Evolutionary conservation across 2,797 vertebrate species (phyloP).

Genomic region (Rhabdomys pumilio): DNA sequence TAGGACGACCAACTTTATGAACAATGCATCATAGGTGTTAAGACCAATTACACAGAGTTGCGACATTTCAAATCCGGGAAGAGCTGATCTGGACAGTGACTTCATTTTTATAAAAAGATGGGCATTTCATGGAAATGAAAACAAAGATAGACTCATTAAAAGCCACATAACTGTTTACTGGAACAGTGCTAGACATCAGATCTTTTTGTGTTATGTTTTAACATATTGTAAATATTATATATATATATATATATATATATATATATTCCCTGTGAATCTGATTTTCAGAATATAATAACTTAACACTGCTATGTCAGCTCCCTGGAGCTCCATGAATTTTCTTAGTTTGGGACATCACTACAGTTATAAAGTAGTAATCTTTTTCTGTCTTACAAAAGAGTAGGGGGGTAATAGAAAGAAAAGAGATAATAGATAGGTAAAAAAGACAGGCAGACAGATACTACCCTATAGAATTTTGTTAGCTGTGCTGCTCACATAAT

Average conservation of each 20-base stretch:
- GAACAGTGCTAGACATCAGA: neutral
- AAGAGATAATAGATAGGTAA: neutral
- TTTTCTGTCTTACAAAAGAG: conserved; percentile 21
- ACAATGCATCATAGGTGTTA: neutral
- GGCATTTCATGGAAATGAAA: conserved; percentile 17
- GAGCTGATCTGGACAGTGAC: conserved; percentile 7
- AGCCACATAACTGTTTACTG: neutral
- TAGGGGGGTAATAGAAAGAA: neutral
- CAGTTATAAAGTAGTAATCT: neutral
- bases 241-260: neutral
- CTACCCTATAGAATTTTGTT: neutral
- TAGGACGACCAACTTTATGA: neutral
- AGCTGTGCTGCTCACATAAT: neutral
- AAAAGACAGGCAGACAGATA: neutral
- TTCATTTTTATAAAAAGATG: conserved; percentile 56
- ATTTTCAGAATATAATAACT: conserved; percentile 3
- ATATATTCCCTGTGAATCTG: neutral
- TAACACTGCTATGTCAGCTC: neutral
- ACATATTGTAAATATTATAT: neutral
- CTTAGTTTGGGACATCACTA: neutral
- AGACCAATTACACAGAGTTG: neutral
- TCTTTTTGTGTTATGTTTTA: conserved; percentile 2
- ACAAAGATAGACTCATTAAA: neutral
- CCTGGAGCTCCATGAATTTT: neutral
- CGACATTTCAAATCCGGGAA: conserved; percentile 27